Conservation (phyloP, 2,888 invertebrate genomes). For the Ormyrus nitidulus region DNA sequence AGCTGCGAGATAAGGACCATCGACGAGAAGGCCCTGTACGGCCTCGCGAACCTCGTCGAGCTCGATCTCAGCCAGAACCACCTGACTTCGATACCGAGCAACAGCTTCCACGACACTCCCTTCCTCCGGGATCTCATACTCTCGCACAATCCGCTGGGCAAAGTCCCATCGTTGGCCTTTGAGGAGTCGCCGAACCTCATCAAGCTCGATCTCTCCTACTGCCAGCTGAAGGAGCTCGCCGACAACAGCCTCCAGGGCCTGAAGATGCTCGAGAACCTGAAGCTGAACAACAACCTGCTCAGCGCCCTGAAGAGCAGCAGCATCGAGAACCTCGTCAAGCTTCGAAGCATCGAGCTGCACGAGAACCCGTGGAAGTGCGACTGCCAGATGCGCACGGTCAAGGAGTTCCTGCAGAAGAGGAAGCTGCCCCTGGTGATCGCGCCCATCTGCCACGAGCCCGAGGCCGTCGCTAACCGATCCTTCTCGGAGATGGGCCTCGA, state of each 20-base stretch:
- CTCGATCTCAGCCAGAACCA: slow-evolving; percentile 91
- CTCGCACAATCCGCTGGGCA: slow-evolving; percentile 88
- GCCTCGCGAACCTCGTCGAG: slow-evolving; percentile 92
- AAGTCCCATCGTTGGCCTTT: slow-evolving; percentile 86
- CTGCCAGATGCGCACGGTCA: slow-evolving; percentile 87
- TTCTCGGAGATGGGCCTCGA: slow-evolving; percentile 87
- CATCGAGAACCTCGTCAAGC: slow-evolving; percentile 83
- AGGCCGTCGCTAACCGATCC: slow-evolving; percentile 82
- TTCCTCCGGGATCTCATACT: slow-evolving; percentile 89
- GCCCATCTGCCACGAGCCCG: slow-evolving; percentile 85
- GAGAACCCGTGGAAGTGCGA: slow-evolving; percentile 94
- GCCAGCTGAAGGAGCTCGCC: slow-evolving; percentile 87
- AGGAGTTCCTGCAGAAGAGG: slow-evolving; percentile 87
- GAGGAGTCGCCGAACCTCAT: slow-evolving; percentile 85
- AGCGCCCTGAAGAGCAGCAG: slow-evolving; percentile 76
- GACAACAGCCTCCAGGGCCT: slow-evolving; percentile 87
- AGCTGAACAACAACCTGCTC: slow-evolving; percentile 88
- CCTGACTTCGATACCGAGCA: slow-evolving; percentile 87
- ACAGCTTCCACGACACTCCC: slow-evolving; percentile 87
- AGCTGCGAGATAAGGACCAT: slow-evolving; percentile 91
- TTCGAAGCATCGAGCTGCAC: slow-evolving; percentile 89
- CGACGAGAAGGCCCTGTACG: slow-evolving; percentile 89
- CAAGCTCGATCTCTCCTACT: slow-evolving; percentile 89
- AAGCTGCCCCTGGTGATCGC: slow-evolving; percentile 87
- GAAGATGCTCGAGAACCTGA: slow-evolving; percentile 85